These are phyloP conservation scores for Drosophila pegasa DNA, from an alignment of 2,888 invertebrate species.

Conservation along the genomic window DNA sequence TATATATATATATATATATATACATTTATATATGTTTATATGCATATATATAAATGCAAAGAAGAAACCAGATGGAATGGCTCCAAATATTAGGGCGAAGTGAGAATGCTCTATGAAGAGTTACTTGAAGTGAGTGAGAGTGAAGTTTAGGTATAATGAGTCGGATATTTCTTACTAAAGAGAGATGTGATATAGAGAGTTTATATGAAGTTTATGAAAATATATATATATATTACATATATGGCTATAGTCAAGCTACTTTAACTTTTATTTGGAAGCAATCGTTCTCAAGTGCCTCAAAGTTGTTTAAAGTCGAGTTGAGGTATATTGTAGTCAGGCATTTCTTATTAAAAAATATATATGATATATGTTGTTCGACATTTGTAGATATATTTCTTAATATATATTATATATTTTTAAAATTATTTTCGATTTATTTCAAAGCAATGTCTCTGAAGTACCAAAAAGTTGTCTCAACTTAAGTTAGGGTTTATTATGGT, in stretches of 20 bases:
- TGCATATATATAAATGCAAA: constrained; percentile 8
- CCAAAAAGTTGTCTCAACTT: no score
- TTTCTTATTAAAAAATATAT: background rate
- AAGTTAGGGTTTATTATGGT: background rate
- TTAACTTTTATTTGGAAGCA: no score
- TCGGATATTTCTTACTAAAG: no score
- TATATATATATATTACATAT: no score
- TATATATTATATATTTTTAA: background rate
- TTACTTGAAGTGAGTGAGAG: background rate
- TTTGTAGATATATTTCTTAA: no score
- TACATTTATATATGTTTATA: background rate
- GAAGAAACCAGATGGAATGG: constrained; percentile 15
- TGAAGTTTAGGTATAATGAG: background rate
- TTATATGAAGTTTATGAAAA: no score
- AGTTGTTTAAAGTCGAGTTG: background rate
- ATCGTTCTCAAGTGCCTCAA: no score
- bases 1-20: background rate
- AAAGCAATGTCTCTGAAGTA: no score
- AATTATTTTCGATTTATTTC: background rate
- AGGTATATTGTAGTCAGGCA: background rate
- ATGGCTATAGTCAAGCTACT: no score
- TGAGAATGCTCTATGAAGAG: constrained; percentile 1
- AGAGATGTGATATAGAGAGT: no score
- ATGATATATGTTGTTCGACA: no score
- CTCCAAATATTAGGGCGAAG: background rate